Evolutionary conservation across 2,797 vertebrate species (phyloP), one percentile per base, ranked within the genome.

Genomic region (Atherinosoma microstoma): DNA sequence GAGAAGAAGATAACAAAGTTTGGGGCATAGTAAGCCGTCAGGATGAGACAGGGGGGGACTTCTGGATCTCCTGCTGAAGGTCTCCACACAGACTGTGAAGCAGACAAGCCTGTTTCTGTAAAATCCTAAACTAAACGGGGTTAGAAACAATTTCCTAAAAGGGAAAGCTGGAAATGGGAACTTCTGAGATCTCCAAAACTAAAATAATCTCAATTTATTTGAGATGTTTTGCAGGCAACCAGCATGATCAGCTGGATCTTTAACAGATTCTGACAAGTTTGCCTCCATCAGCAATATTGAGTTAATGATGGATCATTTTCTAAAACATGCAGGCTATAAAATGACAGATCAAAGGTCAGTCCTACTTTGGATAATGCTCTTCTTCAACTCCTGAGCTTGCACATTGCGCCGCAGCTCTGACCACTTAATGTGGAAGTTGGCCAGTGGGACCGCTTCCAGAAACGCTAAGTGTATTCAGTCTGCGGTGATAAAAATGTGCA

Each of bases 1-100:
- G 79, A 79, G 82, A 75, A 75, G 64, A 29, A 66, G 81, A 86
- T 84, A 84, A 88, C 63, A 84, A 78, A 58, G 78, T 90, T 78
- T 84, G 63, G 72, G 73, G 5, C 58, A 86, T 56, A 80, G 34
- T 32, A 7, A 73, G 40, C 15, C 7, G 53, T 63, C 60, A 81
- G 79, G 75, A 9, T 64, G 30, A 68, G 59, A 0, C 30, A 5
- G 30, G 1, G 45, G 24, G 24, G 63, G 40, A 64, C 24, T 36
- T 35, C 62, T 35, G 58, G 62, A 18, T 18, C 16, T 45, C 72
- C 40, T 78, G 66, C 64, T 57, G 57, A 49, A 9, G 16, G 10
- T 63, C 3, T 8, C 2, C 29, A 30, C 12, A 32, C 45, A 54
- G 35, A 35, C 70, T 42, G 36, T 16, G 29, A 6, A 12, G 15